Base-by-base conservation (phyloP, 1,140 invertebrate genomes). In the Monochamus saltuarius region DNA sequence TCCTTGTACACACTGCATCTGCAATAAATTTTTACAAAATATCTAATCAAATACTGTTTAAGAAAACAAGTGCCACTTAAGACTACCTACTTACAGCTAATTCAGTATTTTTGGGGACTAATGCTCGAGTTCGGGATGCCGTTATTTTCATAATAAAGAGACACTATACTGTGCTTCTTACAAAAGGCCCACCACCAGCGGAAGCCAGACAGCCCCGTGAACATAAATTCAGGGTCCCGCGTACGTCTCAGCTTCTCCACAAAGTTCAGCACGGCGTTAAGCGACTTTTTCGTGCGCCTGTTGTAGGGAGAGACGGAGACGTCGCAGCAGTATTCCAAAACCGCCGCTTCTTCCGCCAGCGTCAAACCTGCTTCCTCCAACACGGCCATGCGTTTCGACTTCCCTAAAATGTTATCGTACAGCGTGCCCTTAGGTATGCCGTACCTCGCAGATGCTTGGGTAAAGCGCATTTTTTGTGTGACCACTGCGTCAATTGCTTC, bases 131-230 rank as follows among this genome's bases (percentile, higher is more conserved):
- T 19, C 10, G 16, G 13, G 4, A 16, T 46, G 1, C 43, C 53
- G 22, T 56, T 62, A 62, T 80, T 81, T 58, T 84, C 83, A 65
- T 83, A 85, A 66, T 84, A 84, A 17, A 86, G 71, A 3, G 84
- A 85, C 14, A 89, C 86, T 54, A 90, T 88, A 43, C 85, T 86
- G 75, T 90, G 85, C 68, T 90, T 89, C 72, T 89, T 89, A 78
- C 87, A 89, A 68, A 90, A 90, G 0, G 87, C 88, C 88, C 88
- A 90, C 88, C 88, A 89, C 88, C 88, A 90, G 14, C 87, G 75
- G 67, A 89, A 90, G 1, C 87, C 87, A 7, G 83, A 83, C 7
- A 88, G 76, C 4, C 86, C 86, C 40, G 82, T 82, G 63, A 89
- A 88, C 17, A 80, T 73, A 69, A 89, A 89, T 56, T 78, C 79